A percentile compares a stretch with the other conserved stretches of the same genome.
Conservation (phyloP, 2,888 invertebrate species). For the Tiphia femorata region DNA sequence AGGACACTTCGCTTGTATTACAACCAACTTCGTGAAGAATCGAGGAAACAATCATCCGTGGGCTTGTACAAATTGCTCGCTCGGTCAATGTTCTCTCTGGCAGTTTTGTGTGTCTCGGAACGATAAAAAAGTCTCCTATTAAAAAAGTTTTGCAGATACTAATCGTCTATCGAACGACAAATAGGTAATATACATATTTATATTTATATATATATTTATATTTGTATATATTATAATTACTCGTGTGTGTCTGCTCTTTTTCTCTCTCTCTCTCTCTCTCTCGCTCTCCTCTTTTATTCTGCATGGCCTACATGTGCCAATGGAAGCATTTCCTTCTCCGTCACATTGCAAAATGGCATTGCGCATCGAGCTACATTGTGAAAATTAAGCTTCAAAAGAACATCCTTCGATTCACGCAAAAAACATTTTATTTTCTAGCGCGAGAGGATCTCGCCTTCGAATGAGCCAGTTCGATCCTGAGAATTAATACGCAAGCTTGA, state of each 20-base stretch:
- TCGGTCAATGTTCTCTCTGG: too few species aligned
- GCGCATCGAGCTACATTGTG: too few species aligned
- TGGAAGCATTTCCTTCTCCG: conserved; percentile 59
- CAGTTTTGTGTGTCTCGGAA: too few species aligned
- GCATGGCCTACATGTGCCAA: conserved; percentile 55
- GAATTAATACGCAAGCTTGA: conserved; percentile 12
- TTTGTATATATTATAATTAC: conserved; percentile 48
- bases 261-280: conserved; percentile 29
- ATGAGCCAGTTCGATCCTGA: conserved; percentile 19
- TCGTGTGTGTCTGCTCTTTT: conserved; percentile 23
- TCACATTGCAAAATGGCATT: conserved; percentile 39
- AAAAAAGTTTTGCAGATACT: conserved; percentile 46
- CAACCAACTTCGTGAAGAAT: too few species aligned
- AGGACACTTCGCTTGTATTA: conserved; percentile 12
- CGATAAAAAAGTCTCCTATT: too few species aligned
- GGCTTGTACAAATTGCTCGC: too few species aligned
- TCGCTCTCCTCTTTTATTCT: conserved; percentile 46
- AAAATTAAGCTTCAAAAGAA: conserved; percentile 34
- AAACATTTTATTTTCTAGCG: conserved; percentile 25
- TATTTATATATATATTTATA: conserved; percentile 43
- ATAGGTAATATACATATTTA: conserved; percentile 46
- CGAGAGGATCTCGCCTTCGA: conserved; percentile 18
- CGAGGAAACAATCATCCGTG: too few species aligned
- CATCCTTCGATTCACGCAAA: conserved; percentile 23
- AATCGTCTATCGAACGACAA: conserved; percentile 51